A percentile compares a stretch with the other conserved stretches of the same genome.
These are phyloP conservation scores for Watsonalla cultraria DNA, from an alignment of 2,888 invertebrate species.

Conservation along the genomic window DNA sequence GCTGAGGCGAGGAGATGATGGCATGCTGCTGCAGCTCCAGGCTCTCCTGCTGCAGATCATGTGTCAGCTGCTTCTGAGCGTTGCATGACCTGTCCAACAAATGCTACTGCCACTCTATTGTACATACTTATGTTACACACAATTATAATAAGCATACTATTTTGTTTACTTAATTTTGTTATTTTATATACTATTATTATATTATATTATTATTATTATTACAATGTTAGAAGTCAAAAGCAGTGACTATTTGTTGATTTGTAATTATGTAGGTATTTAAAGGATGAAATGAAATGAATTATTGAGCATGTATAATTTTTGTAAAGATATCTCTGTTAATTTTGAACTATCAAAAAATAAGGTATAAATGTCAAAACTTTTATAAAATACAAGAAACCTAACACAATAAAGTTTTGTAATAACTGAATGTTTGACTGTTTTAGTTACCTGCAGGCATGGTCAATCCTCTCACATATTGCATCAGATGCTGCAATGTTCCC, in stretches of 20 bases:
- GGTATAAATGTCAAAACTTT: conserved; percentile 22
- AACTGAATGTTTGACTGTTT: conserved; percentile 15
- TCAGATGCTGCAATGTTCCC: conserved; percentile 75
- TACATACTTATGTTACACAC: conserved; percentile 20
- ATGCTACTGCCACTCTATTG: conserved; percentile 16
- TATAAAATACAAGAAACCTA: conserved; percentile 10
- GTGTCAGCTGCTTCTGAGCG: conserved; percentile 59
- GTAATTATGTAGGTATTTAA: neutral
- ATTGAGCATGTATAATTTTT: conserved; percentile 19
- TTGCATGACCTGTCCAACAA: conserved; percentile 53
- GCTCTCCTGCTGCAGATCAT: conserved; percentile 67
- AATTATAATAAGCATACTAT: conserved; percentile 27
- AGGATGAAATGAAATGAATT: conserved; percentile 12
- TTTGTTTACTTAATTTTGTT: conserved; percentile 42
- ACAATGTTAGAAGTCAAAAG: conserved; percentile 54
- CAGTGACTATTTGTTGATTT: conserved; percentile 50
- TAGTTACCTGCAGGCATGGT: conserved; percentile 64
- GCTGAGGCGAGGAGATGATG: conserved; percentile 55
- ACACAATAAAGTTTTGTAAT: conserved; percentile 24
- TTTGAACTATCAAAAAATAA: conserved; percentile 23
- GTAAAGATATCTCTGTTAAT: conserved; percentile 26
- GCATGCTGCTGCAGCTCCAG: conserved; percentile 68
- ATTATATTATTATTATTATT: conserved; percentile 27
- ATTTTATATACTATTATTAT: conserved; percentile 13
- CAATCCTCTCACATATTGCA: conserved; percentile 74